Evolutionary conservation across 2,113 vertebrate species (phyloP).

Genomic region (Sterrhoptilus dennistouni): DNA sequence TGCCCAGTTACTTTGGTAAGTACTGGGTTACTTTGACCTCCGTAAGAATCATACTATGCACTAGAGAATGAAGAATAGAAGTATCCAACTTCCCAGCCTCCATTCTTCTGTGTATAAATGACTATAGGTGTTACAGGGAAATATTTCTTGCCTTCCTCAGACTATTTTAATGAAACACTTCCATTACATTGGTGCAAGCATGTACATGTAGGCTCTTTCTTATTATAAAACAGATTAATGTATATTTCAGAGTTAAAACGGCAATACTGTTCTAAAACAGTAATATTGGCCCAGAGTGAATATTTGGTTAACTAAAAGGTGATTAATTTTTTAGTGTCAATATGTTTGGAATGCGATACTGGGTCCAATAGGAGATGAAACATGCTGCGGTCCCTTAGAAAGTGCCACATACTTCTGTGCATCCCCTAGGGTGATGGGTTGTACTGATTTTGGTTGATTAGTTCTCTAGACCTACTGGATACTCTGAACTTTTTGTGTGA

Average conservation of each 20-base stretch:
- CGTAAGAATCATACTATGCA: background rate
- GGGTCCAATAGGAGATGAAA: background rate
- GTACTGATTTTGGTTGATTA: background rate
- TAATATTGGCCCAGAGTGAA: background rate
- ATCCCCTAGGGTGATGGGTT: rapidly evolving
- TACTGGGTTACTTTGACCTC: background rate
- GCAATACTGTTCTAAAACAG: background rate
- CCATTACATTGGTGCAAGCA: background rate
- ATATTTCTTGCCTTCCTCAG: background rate
- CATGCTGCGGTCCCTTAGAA: background rate
- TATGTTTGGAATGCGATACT: background rate
- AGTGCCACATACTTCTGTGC: background rate
- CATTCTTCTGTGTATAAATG: background rate
- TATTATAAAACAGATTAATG: background rate
- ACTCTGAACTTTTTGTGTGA: rapidly evolving
- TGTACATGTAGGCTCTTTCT: background rate
- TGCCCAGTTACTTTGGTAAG: background rate
- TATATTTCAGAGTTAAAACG: background rate
- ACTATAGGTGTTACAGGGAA: background rate
- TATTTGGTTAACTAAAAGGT: background rate
- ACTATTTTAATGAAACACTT: background rate
- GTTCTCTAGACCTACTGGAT: background rate
- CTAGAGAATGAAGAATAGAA: background rate
- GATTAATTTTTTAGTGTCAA: background rate
- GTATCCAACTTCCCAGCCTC: background rate